Conservation (phyloP, 2,113 vertebrate genomes). For the Mixornis gularis region DNA sequence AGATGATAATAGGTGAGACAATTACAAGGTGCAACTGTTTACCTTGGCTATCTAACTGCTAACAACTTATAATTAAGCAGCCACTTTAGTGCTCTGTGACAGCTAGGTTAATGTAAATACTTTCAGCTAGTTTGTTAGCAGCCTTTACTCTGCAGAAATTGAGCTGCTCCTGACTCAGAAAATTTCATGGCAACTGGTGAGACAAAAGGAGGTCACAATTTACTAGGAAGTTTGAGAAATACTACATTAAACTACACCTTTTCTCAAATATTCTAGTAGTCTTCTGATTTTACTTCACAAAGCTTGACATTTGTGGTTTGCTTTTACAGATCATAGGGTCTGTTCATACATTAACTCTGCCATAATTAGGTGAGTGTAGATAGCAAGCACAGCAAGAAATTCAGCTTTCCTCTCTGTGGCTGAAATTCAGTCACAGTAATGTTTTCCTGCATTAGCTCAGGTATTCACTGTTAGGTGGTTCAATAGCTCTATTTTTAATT, state of each 20-base stretch:
- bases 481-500: not conserved
- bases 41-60: not conserved
- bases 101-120: not conserved
- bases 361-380: constrained; percentile 1
- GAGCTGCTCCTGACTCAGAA: constrained; percentile 6
- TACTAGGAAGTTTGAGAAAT: constrained; percentile 2
- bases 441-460: not conserved
- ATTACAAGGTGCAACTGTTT: not conserved
- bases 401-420: not conserved
- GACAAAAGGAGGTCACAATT: not conserved
- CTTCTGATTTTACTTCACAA: constrained; percentile 5
- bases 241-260: not conserved
- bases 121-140: not conserved
- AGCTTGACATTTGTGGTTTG: constrained; percentile 14
- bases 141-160: not conserved
- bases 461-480: not conserved
- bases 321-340: constrained; percentile 5
- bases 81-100: not conserved
- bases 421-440: not conserved
- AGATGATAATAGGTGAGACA: not conserved
- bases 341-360: constrained; percentile 9
- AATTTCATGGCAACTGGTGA: not conserved
- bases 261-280: not conserved
- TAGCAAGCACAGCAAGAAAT: constrained; percentile 10
- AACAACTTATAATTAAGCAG: not conserved